Evolutionary conservation across 2,888 invertebrate species (phyloP).

Genomic region (Tetropium fuscum): DNA sequence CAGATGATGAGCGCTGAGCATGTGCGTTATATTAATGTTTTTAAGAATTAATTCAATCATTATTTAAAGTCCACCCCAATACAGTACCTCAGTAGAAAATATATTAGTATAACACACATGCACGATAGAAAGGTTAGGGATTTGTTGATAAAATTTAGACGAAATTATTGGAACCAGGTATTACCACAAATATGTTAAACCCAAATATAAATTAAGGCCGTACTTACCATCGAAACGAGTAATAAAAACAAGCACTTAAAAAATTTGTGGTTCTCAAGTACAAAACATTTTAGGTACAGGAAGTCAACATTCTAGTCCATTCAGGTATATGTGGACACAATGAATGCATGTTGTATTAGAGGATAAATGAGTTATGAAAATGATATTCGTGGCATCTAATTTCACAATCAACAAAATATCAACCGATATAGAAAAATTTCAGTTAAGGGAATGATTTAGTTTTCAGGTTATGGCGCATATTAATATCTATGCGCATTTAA

Average conservation of each 20-base stretch:
- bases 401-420: slow-evolving; percentile 1
- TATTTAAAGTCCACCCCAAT: slow-evolving; percentile 68
- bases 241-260: not conserved
- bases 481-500: no score
- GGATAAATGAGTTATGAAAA: not conserved
- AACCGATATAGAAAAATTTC: not conserved
- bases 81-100: slow-evolving; percentile 4
- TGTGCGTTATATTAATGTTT: slow-evolving; percentile 51
- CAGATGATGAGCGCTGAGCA: slow-evolving; percentile 33
- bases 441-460: not conserved
- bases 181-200: slow-evolving; percentile 3
- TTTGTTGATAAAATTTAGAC: no score
- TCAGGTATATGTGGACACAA: no score
- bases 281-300: no score
- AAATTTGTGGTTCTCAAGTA: not conserved
- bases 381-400: slow-evolving; percentile 7
- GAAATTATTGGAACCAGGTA: slow-evolving; percentile 1
- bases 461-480: not conserved
- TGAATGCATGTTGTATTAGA: no score
- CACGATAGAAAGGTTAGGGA: slow-evolving; percentile 27
- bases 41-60: slow-evolving; percentile 28
- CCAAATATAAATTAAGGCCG: slow-evolving; percentile 17
- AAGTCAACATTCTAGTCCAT: no score
- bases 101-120: slow-evolving; percentile 45
- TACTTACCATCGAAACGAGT: slow-evolving; percentile 12